Evolutionary conservation across 1,140 invertebrate species (phyloP), one percentile per base, ranked within the genome.

Genomic region (Neodiprion virginianus): DNA sequence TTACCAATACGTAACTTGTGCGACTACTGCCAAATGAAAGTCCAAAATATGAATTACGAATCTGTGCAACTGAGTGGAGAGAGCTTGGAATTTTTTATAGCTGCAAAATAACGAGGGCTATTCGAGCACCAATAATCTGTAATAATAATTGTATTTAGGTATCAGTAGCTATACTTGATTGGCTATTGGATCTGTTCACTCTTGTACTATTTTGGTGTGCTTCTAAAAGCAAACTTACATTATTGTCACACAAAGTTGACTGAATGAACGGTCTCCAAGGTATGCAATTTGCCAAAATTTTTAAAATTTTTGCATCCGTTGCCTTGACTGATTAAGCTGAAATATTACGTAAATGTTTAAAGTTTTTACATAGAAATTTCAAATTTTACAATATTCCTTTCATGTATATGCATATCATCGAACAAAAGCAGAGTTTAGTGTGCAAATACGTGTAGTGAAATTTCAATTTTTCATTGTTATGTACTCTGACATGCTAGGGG

Each of bases 401-500:
- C n/a, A 61, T 61, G 53, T 61, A 61, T 12, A 61, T 61, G 53
- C 53, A 61, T 61, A 61, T 61, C 53, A 61, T 61, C 53, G 53
- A 61, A 61, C n/a, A 3, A n/a, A 61, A 3, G 53, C 53, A 10
- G 53, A n/a, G 53, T 61, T 61, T 61, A 11, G 28, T 61, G 11
- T 17, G 23, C 67, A 69, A 23, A 23, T 17, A 69, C 17, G 67
- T 23, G 17, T 23, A 69, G 40, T 11, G 1, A 23, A 69, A 23
- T 69, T 17, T 9, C 28, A 7, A 69, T 23, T 23, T 69, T 23
- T 69, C 40, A 69, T 69, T 12, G 17, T 21, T 21, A 21, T 21
- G 67, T 69, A 69, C 11, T 23, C 14, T 69, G n/a, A 69, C 67
- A 14, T 69, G 67, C 67, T 69, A 69, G 67, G 67, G 67, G 67